These are phyloP conservation scores for Cheilosia scutellata DNA, from an alignment of 2,888 invertebrate genomes.

Conservation along the genomic window DNA sequence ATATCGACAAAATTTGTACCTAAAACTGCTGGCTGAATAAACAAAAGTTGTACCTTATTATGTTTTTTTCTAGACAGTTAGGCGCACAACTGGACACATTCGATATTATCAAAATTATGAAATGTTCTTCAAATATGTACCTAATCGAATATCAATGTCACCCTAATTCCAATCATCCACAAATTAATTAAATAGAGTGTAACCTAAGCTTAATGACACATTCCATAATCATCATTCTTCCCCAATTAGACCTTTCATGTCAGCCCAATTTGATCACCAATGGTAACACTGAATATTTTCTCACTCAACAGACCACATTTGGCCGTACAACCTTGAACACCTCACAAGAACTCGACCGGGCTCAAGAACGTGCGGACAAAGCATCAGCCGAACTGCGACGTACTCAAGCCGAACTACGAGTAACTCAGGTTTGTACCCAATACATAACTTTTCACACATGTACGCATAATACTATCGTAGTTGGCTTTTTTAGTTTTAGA, in stretches of 20 bases:
- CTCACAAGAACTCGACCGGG: constrained; percentile 92
- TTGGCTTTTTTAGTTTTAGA: constrained; percentile 69
- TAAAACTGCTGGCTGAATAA: too few relatives aligned
- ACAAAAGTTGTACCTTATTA: too few relatives aligned
- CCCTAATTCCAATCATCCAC: neutral
- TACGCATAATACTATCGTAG: constrained; percentile 64
- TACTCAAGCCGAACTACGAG: constrained; percentile 94
- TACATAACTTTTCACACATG: neutral
- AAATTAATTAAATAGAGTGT: neutral
- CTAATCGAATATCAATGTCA: neutral
- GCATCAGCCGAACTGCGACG: constrained; percentile 92
- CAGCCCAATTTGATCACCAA: constrained; percentile 45
- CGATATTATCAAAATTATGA: too few relatives aligned
- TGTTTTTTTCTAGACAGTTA: too few relatives aligned
- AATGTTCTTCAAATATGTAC: neutral
- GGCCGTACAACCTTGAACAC: constrained; percentile 93
- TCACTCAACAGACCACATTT: constrained; percentile 86
- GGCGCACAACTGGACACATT: too few relatives aligned
- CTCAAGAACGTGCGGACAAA: constrained; percentile 94
- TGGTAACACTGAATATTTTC: constrained; percentile 48
- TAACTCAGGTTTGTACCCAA: constrained; percentile 88
- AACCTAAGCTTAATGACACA: neutral
- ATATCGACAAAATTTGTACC: too few relatives aligned
- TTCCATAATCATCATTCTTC: neutral
- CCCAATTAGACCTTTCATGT: neutral